A percentile compares a stretch with the other conserved stretches of the same genome.
phyloP scores from a whole-genome alignment of 2,797 vertebrate species.

The Ctenopoma multispine region DNA sequence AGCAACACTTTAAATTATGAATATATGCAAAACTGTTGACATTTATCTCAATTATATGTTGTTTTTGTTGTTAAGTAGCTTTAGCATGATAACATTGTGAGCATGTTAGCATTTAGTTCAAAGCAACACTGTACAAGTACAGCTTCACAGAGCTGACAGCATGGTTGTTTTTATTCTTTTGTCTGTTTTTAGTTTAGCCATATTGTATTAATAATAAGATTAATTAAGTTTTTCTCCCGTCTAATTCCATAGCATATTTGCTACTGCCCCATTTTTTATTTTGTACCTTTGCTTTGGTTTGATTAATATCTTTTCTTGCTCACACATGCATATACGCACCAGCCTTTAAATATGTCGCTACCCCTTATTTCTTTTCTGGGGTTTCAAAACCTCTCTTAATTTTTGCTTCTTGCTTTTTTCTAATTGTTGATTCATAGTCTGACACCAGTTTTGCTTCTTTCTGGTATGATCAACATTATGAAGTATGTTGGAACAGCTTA shows the following conservation, averaged over 20 bases:
- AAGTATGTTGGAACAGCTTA: neutral
- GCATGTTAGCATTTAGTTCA: neutral
- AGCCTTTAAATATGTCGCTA: neutral
- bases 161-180: neutral
- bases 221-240: neutral
- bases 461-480: neutral
- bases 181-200: no score
- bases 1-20: neutral
- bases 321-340: neutral
- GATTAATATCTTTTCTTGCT: no score
- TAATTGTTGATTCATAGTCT: neutral
- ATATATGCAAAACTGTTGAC: neutral
- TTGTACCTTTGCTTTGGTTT: no score
- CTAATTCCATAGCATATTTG: no score
- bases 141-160: no score
- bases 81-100: neutral
- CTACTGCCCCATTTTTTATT: no score
- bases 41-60: neutral
- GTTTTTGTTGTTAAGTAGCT: neutral
- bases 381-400: slow-evolving; percentile 1
- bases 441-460: neutral
- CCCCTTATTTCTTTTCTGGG: neutral
- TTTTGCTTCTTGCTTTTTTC: neutral
- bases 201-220: neutral
- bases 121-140: neutral